phyloP scores from a whole-genome alignment of 2,113 vertebrate species.

The Rhynchomys soricoides region DNA sequence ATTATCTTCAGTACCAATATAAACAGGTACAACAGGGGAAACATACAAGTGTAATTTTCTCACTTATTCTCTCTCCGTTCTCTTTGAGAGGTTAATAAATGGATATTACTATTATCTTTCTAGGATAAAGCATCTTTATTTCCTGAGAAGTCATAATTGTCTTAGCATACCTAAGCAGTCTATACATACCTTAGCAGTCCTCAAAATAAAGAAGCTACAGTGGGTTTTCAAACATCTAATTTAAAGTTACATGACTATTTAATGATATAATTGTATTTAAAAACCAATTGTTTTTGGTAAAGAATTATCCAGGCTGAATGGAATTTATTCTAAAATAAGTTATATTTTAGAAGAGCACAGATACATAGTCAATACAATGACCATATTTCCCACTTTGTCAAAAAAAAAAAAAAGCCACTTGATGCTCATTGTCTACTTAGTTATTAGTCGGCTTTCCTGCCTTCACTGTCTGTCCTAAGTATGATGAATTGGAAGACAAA shows the following conservation, averaged over 20 bases:
- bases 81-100: background rate
- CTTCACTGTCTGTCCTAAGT: background rate
- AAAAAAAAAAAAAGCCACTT: background rate
- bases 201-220: background rate
- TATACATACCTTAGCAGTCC: background rate
- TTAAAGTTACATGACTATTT: background rate
- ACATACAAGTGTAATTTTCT: background rate
- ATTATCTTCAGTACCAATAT: background rate
- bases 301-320: background rate
- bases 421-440: background rate
- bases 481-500: background rate
- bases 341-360: constrained; percentile 6
- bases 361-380: background rate
- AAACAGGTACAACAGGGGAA: background rate
- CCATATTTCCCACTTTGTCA: background rate
- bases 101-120: background rate
- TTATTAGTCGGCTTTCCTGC: background rate
- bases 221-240: background rate
- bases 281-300: background rate
- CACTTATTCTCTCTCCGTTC: background rate
- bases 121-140: background rate
- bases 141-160: background rate
- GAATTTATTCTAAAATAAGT: background rate
- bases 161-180: background rate
- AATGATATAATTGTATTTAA: background rate